Percentiles rank a stretch among this genome's conserved stretches.
Evolutionary conservation across 1,140 invertebrate genomes (phyloP).

Genomic region (Hyles vespertilio): DNA sequence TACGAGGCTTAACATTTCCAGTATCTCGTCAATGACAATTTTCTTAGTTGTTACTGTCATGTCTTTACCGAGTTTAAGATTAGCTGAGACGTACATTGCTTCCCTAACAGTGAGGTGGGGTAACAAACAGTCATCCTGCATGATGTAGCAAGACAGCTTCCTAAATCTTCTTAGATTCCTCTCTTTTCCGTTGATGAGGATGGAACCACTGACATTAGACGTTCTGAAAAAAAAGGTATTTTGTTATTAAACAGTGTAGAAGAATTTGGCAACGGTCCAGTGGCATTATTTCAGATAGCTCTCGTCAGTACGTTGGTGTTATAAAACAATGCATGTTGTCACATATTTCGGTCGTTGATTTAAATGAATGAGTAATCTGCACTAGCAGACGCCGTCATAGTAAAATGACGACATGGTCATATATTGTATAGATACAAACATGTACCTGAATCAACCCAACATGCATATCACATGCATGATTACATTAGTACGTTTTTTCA

Average conservation of each 20-base stretch:
- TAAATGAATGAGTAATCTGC: too few relatives aligned
- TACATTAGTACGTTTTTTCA: too few relatives aligned
- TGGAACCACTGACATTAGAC: conserved; percentile 84
- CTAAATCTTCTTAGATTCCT: conserved; percentile 90
- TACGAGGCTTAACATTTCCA: conserved; percentile 83
- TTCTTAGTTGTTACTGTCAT: conserved; percentile 85
- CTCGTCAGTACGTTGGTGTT: too few relatives aligned
- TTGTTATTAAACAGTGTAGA: conserved; percentile 1
- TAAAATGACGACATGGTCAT: too few relatives aligned
- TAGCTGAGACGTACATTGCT: conserved; percentile 93
- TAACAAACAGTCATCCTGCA: conserved; percentile 95
- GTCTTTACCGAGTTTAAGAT: conserved; percentile 92
- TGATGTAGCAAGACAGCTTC: conserved; percentile 96
- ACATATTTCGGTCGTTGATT: too few relatives aligned
- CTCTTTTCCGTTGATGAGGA: conserved; percentile 90
- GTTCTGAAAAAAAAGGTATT: conserved; percentile 76
- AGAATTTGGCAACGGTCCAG: conserved; percentile 5
- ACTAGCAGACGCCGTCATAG: too few relatives aligned
- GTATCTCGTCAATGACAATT: conserved; percentile 88
- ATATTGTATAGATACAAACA: too few relatives aligned
- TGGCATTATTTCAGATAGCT: too few relatives aligned
- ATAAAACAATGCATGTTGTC: too few relatives aligned
- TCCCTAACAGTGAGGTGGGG: conserved; percentile 92
- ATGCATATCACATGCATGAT: too few relatives aligned
- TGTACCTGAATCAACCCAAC: too few relatives aligned